Base-by-base conservation (phyloP, 2,797 vertebrate genomes). In the Scarus forsteni region DNA sequence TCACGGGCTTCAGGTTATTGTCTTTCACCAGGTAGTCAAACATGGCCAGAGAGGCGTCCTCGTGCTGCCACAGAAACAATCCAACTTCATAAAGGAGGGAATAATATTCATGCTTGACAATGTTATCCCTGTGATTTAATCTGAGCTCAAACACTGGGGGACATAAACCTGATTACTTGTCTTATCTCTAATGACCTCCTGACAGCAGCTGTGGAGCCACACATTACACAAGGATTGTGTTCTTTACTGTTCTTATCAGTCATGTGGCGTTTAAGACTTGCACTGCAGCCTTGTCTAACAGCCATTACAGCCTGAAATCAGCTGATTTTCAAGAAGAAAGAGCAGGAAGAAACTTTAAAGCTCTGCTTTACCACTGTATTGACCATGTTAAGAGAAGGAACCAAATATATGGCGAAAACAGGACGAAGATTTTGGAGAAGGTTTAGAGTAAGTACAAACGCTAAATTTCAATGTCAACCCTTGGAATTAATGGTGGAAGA, bases 21-120 rank as follows among this genome's bases (percentile, higher is more conserved):
- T 86, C 91, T 6, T 81, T 0, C 55, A 99, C 87, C 69, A 99
- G 92, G 88, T 99, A 85, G 66, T 99, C 95, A 89, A 99, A 99
- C 98, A 99, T 99, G 54, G 85, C 4, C 39, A 96, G 86, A 1
- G 97, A 98, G 44, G 95, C 96, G 0, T 45, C 77, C 90, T 98
- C 97, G 3, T 98, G 97, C 96, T 98, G 81, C 8, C 81, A 80
- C 77, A 75, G n/a, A 83, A 3, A 75, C n/a, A 63, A 0, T 14
- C 5, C 39, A 13, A 56, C n/a, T 3, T 16, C 2, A 16, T 35
- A 34, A 53, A 11, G 7, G 13, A n/a, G 7, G 9, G 3, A 50
- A 48, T 34, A 7, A 51, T 0, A 5, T 7, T 34, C 5, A 7
- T 8, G 0, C 12, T 19, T 38, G 7, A 80, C 73, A 73, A 36